Conservation (phyloP, 2,888 invertebrate species). For the Amblyteles armatorius region DNA sequence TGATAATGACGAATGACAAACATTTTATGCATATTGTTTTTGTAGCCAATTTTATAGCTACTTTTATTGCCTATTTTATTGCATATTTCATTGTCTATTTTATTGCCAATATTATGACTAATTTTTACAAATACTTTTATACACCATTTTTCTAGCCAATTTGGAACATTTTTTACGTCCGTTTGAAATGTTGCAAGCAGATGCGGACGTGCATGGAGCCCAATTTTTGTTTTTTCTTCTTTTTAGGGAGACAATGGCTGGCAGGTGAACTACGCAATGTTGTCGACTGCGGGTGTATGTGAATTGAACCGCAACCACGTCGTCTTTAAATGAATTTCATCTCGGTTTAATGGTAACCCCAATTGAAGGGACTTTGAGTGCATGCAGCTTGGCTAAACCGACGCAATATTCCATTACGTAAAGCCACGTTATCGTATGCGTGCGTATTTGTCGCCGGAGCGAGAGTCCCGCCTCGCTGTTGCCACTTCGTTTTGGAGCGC, state of each 20-base stretch:
- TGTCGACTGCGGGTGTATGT: background rate
- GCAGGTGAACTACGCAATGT: background rate
- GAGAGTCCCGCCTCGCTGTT: constrained; percentile 12
- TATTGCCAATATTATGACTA: no score
- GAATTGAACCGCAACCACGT: constrained; percentile 7
- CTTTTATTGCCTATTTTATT: no score
- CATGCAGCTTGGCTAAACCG: constrained; percentile 21
- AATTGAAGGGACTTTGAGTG: constrained; percentile 36
- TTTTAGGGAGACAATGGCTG: background rate
- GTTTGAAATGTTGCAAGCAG: no score
- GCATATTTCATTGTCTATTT: no score
- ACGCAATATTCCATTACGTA: constrained; percentile 46
- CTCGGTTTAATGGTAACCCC: constrained; percentile 45
- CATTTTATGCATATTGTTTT: no score
- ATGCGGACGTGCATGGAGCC: no score
- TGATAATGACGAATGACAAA: no score
- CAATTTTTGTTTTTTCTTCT: background rate
- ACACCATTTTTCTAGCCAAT: no score
- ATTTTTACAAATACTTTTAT: no score
- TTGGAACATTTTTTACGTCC: no score
- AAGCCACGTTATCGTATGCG: constrained; percentile 36
- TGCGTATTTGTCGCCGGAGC: constrained; percentile 27
- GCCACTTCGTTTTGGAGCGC: constrained; percentile 32
- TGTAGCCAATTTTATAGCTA: no score
- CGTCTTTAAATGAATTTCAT: constrained; percentile 44